Percentiles rank a stretch among this genome's conserved stretches.
Evolutionary conservation across 2,113 vertebrate species (phyloP).

Genomic region (Dermatemys mawii): DNA sequence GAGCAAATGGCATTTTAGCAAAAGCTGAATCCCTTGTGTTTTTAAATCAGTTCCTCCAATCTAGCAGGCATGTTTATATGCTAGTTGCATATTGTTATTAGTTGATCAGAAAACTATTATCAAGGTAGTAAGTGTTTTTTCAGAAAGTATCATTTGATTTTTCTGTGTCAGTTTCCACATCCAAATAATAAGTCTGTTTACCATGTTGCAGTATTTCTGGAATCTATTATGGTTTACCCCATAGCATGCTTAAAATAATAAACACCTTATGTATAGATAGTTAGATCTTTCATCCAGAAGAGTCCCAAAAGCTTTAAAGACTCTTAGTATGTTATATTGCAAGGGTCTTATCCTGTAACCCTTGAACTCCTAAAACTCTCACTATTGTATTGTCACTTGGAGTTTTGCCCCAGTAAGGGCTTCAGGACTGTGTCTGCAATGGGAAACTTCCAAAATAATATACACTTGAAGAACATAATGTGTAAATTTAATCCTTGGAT

Average conservation of each 20-base stretch:
- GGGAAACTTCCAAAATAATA: not conserved
- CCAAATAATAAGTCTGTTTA: not conserved
- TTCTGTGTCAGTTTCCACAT: not conserved
- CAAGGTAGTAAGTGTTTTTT: not conserved
- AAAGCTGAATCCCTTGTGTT: not conserved
- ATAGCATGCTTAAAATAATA: not conserved
- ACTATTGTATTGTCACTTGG: not conserved
- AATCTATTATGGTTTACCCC: not conserved
- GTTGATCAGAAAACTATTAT: not conserved
- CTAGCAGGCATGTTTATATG: not conserved
- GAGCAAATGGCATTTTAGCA: not conserved
- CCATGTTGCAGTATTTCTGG: not conserved
- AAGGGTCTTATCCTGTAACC: not conserved
- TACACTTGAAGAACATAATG: not conserved
- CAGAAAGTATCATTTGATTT: not conserved
- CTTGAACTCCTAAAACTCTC: not conserved
- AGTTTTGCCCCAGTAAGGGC: not conserved
- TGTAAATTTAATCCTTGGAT: not conserved
- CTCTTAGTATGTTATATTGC: not conserved
- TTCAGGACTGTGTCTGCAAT: not conserved
- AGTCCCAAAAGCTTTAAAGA: not conserved
- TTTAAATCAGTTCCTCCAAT: not conserved
- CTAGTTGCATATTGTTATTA: not conserved
- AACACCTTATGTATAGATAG: not conserved
- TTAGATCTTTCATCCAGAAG: not conserved